Base-by-base conservation (phyloP, 2,888 invertebrate species). In the Erebia ligea region DNA sequence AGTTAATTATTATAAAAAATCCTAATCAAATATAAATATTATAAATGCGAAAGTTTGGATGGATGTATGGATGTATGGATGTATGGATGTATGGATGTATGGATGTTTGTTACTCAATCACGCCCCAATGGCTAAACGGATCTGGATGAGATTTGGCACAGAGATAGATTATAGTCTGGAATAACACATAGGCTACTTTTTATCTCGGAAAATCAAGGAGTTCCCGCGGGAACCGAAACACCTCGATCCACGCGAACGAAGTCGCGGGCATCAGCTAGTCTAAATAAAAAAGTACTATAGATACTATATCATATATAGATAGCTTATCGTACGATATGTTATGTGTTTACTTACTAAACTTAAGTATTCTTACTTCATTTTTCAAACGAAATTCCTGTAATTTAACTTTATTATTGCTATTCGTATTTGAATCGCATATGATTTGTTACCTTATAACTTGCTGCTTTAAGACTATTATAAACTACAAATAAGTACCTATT, bases 391-490 rank as follows among this genome's bases (percentile, higher is more conserved):
- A 34, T 6, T 6, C 34, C 34, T 34, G 34, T 34, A 34, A 34
- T 17, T 45, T 13, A 61, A 59, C 34, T 61, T 5, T 40, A 61
- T 4, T 17, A 19, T 48, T 67, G 13, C 67, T 68, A 61, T 40
- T 11, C 25, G 40, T 71, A 73, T 74, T 74, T 73, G 72, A 67
- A 71, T 73, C 73, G 70, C 64, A 72, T 64, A 50, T 25, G 13
- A 58, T 67, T 59, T 70, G 10, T 64, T 59, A 61, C 70, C 52
- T 56, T 64, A 48, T 69, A 58, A 77, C 79, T 77, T 79, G 79
- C 82, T 84, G 81, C 79, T 79, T 81, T 81, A 77, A 80, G 73
- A 76, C 76, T 82, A 78, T 74, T 75, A 71, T 70, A 52, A 52
- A 34, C 34, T 69, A 66, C 58, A 69, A 71, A 45, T 76, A 76